Evolutionary conservation across 2,113 vertebrate species (phyloP).

Genomic region (Bettongia penicillata): DNA sequence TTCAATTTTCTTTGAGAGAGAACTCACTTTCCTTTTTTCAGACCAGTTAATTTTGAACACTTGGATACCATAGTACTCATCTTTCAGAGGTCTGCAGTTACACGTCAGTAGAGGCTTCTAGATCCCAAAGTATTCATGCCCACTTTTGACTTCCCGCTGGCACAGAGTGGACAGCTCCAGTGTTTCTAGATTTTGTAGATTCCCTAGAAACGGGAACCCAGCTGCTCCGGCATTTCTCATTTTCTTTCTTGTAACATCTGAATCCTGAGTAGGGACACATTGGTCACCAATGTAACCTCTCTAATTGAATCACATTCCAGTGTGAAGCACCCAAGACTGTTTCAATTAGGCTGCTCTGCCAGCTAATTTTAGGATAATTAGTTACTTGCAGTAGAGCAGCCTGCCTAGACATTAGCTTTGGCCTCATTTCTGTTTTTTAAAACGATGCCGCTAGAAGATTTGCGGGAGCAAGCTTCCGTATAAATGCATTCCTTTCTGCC

Average conservation of each 20-base stretch:
- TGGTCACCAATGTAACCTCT: conserved; percentile 31
- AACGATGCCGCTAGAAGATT: not conserved
- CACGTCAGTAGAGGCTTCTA: conserved; percentile 1
- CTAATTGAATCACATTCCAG: conserved; percentile 65
- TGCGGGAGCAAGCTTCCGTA: conserved; percentile 6
- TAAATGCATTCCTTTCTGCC: not conserved
- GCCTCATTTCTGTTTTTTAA: conserved; percentile 18
- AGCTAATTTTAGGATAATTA: conserved; percentile 29
- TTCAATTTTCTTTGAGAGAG: conserved; percentile 51
- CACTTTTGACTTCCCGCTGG: not conserved
- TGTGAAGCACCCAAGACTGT: conserved; percentile 57
- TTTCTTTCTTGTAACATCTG: conserved; percentile 28
- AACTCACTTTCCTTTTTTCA: conserved; percentile 28
- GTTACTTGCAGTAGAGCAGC: conserved; percentile 44
- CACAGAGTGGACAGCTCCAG: conserved; percentile 24
- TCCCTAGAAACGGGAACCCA: conserved; percentile 26
- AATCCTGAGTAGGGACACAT: conserved; percentile 45
- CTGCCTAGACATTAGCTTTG: conserved; percentile 51
- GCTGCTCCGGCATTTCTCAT: conserved; percentile 25
- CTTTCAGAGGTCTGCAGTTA: conserved; percentile 10
- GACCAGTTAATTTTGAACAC: conserved; percentile 33
- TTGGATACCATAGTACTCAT: not conserved
- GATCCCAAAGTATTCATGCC: not conserved
- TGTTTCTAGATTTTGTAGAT: not conserved
- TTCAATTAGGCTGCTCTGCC: conserved; percentile 40